A percentile compares a stretch with the other conserved stretches of the same genome.
These are phyloP conservation scores for Baccha elongata DNA, from an alignment of 2,888 invertebrate species.

Conservation along the genomic window DNA sequence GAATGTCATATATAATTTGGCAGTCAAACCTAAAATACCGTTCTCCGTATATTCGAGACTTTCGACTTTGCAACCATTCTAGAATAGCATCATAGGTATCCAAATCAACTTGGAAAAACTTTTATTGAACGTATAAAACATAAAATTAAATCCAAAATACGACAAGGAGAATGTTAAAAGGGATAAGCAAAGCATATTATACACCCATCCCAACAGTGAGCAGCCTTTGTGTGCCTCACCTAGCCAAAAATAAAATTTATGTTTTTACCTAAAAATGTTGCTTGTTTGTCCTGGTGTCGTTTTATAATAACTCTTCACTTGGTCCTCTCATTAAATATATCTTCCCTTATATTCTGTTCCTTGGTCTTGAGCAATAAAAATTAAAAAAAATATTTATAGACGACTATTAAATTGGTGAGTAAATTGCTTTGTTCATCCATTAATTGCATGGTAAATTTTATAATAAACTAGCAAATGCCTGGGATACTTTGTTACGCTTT, in stretches of 20 bases:
- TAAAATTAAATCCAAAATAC: constrained; percentile 28
- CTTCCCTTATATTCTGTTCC: not conserved
- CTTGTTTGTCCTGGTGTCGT: constrained; percentile 64
- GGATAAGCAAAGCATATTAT: constrained; percentile 22
- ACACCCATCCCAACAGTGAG: not conserved
- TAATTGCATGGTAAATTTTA: too few relatives aligned
- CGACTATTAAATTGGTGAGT: too few relatives aligned
- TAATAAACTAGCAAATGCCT: too few relatives aligned
- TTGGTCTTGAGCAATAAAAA: constrained; percentile 34
- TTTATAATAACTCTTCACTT: constrained; percentile 64
- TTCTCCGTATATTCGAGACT: constrained; percentile 30
- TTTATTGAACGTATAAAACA: constrained; percentile 68
- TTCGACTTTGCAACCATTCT: constrained; percentile 9
- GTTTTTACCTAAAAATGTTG: constrained; percentile 52
- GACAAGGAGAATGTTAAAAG: constrained; percentile 25
- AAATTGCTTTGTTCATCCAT: too few relatives aligned
- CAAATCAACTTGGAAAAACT: constrained; percentile 57
- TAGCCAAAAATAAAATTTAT: constrained; percentile 58
- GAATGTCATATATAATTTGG: constrained; percentile 62
- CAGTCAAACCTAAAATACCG: constrained; percentile 59
- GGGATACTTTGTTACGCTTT: too few relatives aligned
- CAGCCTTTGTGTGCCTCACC: constrained; percentile 3
- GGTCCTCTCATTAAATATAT: constrained; percentile 28
- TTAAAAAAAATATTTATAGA: constrained; percentile 57
- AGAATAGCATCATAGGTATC: constrained; percentile 10